These are phyloP conservation scores for Eupithecia exiguata DNA, from an alignment of 2,888 invertebrate genomes.

Conservation along the genomic window DNA sequence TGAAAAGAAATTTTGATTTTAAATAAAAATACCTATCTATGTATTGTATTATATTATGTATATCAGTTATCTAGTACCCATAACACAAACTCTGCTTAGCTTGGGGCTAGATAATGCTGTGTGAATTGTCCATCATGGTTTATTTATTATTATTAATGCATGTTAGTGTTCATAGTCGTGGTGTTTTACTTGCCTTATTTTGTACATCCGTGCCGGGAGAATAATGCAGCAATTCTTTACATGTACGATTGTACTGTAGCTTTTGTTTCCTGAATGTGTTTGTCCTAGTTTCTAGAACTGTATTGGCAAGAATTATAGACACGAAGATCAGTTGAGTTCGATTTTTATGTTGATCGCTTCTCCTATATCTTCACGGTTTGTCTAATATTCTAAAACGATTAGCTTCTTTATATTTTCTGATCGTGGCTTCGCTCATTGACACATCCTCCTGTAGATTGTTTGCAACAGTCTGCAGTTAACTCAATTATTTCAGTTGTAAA, in stretches of 20 bases:
- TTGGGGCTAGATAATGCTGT: no score
- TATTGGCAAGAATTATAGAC: slow-evolving; percentile 18
- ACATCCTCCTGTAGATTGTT: no score
- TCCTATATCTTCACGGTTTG: background rate
- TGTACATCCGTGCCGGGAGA: slow-evolving; percentile 5
- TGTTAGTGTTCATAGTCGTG: background rate
- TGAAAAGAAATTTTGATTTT: no score
- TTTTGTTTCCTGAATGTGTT: slow-evolving; percentile 29
- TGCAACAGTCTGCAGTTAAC: no score
- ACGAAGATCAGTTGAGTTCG: background rate
- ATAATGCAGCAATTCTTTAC: slow-evolving; percentile 28
- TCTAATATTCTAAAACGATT: background rate
- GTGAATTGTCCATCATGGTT: no score
- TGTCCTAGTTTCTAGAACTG: slow-evolving; percentile 24
- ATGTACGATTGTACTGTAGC: slow-evolving; percentile 20
- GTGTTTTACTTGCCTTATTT: background rate
- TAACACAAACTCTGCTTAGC: no score
- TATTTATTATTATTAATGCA: no score
- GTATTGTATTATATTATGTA: no score
- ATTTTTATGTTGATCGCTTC: slow-evolving; percentile 7
- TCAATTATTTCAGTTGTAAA: no score
- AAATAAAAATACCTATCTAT: no score
- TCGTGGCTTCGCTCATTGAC: background rate
- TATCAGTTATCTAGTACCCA: no score
- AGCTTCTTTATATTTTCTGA: background rate